Evolutionary conservation across 1,140 invertebrate genomes (phyloP).

Genomic region (Rhagoletis pomonella): DNA sequence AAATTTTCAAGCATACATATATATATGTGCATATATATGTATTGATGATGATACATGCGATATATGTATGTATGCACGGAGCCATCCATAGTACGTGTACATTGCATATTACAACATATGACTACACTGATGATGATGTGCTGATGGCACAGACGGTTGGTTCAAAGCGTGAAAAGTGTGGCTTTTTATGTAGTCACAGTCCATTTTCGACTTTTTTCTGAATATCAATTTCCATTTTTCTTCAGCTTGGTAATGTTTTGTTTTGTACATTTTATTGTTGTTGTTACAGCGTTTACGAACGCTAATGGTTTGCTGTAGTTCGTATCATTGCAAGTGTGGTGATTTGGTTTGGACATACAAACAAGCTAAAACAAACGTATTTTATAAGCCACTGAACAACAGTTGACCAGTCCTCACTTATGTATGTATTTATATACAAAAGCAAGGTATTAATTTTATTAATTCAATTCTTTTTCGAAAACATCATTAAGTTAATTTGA

Average conservation of each 20-base stretch:
- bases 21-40: too few species aligned
- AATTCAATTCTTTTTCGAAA: too few species aligned
- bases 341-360: neutral
- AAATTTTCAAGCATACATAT: too few species aligned
- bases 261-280: neutral
- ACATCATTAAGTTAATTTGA: too few species aligned
- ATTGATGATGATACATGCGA: too few species aligned
- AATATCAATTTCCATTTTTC: constrained; percentile 30
- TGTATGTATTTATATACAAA: too few species aligned
- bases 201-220: neutral
- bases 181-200: neutral
- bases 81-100: too few species aligned
- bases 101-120: neutral
- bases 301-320: constrained; percentile 10
- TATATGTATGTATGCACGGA: too few species aligned
- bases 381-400: neutral
- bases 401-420: too few species aligned
- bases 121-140: constrained; percentile 38
- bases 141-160: neutral
- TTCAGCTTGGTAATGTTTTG: neutral
- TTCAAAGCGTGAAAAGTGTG: neutral
- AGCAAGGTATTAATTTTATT: too few species aligned
- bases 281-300: neutral
- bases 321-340: neutral
- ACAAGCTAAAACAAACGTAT: neutral